Conservation (phyloP, 2,113 vertebrate species). For the Piaya cayana region DNA sequence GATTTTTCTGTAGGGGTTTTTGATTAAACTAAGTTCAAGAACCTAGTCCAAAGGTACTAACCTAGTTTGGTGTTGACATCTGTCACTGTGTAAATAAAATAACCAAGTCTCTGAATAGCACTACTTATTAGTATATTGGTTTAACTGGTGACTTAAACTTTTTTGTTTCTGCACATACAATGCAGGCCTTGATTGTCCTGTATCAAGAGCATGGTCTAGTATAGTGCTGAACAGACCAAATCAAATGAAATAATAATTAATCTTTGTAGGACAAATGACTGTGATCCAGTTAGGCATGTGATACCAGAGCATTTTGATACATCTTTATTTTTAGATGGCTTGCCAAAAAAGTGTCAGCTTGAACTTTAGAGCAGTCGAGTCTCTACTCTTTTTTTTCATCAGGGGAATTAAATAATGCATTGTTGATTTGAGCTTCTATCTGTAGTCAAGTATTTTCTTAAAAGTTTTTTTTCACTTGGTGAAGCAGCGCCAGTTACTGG, state of each 20-base stretch:
- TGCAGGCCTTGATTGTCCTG: not conserved
- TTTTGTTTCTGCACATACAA: not conserved
- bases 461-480: not conserved
- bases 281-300: conserved; percentile 43
- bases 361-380: not conserved
- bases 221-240: not conserved
- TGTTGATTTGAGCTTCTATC: not conserved
- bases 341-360: not conserved
- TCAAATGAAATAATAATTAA: not conserved
- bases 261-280: conserved; percentile 46
- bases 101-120: not conserved
- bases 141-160: not conserved
- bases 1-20: not conserved
- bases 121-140: not conserved
- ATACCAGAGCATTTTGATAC: conserved; percentile 1
- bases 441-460: conserved; percentile 23
- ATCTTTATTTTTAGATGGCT: conserved; percentile 24
- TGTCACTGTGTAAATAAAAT: not conserved
- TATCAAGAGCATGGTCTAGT: not conserved
- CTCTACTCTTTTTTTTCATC: not conserved
- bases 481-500: not conserved
- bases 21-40: not conserved
- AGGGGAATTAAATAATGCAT: not conserved
- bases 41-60: not conserved
- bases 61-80: not conserved